These are phyloP conservation scores for Lymantria dispar DNA, from an alignment of 2,888 invertebrate genomes.

Conservation along the genomic window DNA sequence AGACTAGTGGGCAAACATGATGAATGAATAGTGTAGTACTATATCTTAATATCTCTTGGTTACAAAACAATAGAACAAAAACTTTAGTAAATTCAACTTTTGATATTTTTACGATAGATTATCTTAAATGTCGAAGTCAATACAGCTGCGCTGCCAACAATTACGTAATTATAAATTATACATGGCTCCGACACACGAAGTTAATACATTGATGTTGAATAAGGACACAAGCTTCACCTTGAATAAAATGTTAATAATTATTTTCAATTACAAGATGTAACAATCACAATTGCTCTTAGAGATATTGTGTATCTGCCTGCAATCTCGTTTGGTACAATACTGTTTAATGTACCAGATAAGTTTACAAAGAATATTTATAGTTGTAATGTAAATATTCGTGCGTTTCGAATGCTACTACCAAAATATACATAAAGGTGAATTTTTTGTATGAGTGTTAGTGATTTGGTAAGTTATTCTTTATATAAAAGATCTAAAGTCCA, in stretches of 20 bases:
- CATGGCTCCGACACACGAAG: conserved; percentile 36
- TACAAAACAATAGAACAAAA: conserved; percentile 24
- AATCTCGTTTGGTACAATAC: conserved; percentile 19
- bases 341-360: too few species aligned
- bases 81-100: conserved; percentile 9
- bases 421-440: too few species aligned
- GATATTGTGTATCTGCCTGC: conserved; percentile 10
- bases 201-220: conserved; percentile 32
- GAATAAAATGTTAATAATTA: conserved; percentile 49
- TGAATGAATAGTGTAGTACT: conserved; percentile 17
- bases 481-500: too few species aligned
- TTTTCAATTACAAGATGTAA: conserved; percentile 40
- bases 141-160: conserved; percentile 13
- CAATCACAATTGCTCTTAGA: conserved; percentile 35
- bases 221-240: conserved; percentile 50
- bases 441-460: too few species aligned
- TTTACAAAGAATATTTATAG: too few species aligned
- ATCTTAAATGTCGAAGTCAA: conserved; percentile 11
- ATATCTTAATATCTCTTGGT: conserved; percentile 8
- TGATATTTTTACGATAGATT: conserved; percentile 14
- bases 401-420: too few species aligned
- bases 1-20: conserved; percentile 32
- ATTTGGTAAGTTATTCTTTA: too few species aligned
- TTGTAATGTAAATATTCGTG: too few species aligned
- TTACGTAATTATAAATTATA: conserved; percentile 43